Evolutionary conservation across 2,888 invertebrate genomes (phyloP).

Genomic region (Holacanthella duospinosa): DNA sequence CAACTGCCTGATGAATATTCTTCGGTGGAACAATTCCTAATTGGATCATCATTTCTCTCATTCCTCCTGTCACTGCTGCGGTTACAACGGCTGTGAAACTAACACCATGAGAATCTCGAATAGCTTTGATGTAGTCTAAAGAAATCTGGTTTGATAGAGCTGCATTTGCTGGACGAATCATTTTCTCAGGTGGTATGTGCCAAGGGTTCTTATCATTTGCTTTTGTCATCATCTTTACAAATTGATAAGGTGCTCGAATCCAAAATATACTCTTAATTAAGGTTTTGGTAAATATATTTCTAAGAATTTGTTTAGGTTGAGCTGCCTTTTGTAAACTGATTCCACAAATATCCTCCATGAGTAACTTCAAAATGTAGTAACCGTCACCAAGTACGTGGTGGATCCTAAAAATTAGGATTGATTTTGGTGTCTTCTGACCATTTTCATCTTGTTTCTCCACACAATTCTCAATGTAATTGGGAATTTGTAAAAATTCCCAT

Average conservation of each 20-base stretch:
- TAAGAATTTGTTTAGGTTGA: slow-evolving; percentile 11
- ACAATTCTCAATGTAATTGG: slow-evolving; percentile 13
- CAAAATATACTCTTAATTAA: slow-evolving; percentile 13
- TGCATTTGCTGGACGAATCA: slow-evolving; percentile 17
- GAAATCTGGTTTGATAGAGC: slow-evolving; percentile 16
- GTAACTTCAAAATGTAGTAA: slow-evolving; percentile 19
- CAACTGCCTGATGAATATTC: slow-evolving; percentile 15
- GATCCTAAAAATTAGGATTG: slow-evolving; percentile 21
- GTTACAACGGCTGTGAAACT: slow-evolving; percentile 19
- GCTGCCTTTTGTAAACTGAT: slow-evolving; percentile 14
- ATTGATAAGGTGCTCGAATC: slow-evolving; percentile 20
- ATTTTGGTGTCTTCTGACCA: slow-evolving; percentile 10
- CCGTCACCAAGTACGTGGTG: slow-evolving; percentile 23
- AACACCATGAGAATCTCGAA: slow-evolving; percentile 16
- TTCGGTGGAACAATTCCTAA: slow-evolving; percentile 13
- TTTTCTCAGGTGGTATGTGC: slow-evolving; percentile 15
- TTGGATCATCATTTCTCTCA: slow-evolving; percentile 18
- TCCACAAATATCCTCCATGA: slow-evolving; percentile 18
- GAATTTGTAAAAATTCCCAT: slow-evolving; percentile 23
- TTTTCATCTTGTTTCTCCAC: slow-evolving; percentile 1
- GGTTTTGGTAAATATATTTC: slow-evolving; percentile 9
- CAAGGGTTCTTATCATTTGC: slow-evolving; percentile 19
- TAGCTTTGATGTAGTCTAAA: slow-evolving; percentile 14
- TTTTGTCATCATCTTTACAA: slow-evolving; percentile 16
- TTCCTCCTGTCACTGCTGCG: slow-evolving; percentile 18